Evolutionary conservation across 2,888 invertebrate species (phyloP).

Genomic region (Torymus tubicola): DNA sequence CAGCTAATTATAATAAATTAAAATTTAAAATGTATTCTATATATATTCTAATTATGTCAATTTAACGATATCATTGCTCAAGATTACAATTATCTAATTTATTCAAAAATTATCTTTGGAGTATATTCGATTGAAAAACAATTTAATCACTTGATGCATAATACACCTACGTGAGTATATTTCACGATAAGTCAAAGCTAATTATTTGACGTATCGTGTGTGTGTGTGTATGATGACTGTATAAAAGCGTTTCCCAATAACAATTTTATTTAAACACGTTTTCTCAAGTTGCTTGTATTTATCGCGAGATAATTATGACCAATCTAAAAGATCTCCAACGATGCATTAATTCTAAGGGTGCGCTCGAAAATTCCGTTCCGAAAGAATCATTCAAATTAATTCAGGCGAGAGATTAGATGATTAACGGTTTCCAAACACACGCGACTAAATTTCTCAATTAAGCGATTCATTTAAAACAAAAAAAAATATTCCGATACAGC

Average conservation of each 20-base stretch:
- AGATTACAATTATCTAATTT: too few relatives aligned
- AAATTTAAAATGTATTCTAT: too few relatives aligned
- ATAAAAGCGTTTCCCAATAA: constrained; percentile 1
- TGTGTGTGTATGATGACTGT: too few relatives aligned
- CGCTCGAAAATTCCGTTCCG: not conserved
- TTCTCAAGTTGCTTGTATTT: constrained; percentile 1
- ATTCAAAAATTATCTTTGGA: too few relatives aligned
- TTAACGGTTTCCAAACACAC: constrained; percentile 6
- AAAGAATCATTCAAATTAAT: constrained; percentile 18
- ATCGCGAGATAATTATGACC: constrained; percentile 16
- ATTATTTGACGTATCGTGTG: too few relatives aligned
- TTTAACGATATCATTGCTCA: too few relatives aligned
- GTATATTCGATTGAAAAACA: too few relatives aligned
- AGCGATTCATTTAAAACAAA: not conserved
- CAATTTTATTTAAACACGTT: constrained; percentile 11
- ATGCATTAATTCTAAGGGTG: not conserved
- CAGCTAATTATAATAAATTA: too few relatives aligned
- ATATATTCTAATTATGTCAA: too few relatives aligned
- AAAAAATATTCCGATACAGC: not conserved
- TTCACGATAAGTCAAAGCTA: too few relatives aligned
- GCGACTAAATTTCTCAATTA: constrained; percentile 14
- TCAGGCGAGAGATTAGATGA: constrained; percentile 22
- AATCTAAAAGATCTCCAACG: not conserved
- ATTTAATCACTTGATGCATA: too few relatives aligned
- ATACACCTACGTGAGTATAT: too few relatives aligned